Evolutionary conservation across 2,888 invertebrate species (phyloP).

Genomic region (Thymelicus sylvestris): DNA sequence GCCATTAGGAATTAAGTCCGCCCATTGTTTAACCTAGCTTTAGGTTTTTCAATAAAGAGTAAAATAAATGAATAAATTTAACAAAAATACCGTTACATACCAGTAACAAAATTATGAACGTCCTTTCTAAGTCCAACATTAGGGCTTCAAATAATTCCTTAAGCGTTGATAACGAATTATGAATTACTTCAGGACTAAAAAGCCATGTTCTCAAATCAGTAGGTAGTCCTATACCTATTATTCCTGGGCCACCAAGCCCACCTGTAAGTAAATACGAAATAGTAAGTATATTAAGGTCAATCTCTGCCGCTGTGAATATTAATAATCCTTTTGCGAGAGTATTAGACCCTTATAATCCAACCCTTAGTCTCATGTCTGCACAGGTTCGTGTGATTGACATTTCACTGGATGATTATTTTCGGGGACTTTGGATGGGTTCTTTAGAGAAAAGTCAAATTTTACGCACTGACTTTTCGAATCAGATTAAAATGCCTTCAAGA

Average conservation of each 20-base stretch:
- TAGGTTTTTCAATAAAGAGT: too few relatives aligned
- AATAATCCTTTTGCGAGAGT: conserved; percentile 72
- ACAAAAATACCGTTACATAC: too few relatives aligned
- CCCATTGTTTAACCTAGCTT: too few relatives aligned
- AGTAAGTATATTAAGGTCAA: conserved; percentile 70
- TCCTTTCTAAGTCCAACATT: too few relatives aligned
- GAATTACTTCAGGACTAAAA: too few relatives aligned
- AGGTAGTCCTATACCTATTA: background rate
- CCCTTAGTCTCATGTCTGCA: conserved; percentile 74
- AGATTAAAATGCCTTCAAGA: conserved; percentile 24
- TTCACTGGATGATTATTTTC: conserved; percentile 66
- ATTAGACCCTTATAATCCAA: conserved; percentile 81
- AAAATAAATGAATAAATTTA: too few relatives aligned
- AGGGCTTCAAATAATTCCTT: too few relatives aligned
- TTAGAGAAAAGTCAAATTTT: conserved; percentile 29
- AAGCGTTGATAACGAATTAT: too few relatives aligned
- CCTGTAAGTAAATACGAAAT: conserved; percentile 66
- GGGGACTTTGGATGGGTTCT: conserved; percentile 51
- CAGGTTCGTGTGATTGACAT: conserved; percentile 77
- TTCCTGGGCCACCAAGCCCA: conserved; percentile 45
- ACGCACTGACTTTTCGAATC: conserved; percentile 25
- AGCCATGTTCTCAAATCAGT: too few relatives aligned
- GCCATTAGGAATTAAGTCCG: too few relatives aligned
- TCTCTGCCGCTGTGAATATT: conserved; percentile 69
- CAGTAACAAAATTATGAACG: too few relatives aligned